Percentiles rank a stretch among this genome's conserved stretches.
phyloP scores from a whole-genome alignment of 35 echinoderm and acorn worm species.

The Lytechinus pictus region DNA sequence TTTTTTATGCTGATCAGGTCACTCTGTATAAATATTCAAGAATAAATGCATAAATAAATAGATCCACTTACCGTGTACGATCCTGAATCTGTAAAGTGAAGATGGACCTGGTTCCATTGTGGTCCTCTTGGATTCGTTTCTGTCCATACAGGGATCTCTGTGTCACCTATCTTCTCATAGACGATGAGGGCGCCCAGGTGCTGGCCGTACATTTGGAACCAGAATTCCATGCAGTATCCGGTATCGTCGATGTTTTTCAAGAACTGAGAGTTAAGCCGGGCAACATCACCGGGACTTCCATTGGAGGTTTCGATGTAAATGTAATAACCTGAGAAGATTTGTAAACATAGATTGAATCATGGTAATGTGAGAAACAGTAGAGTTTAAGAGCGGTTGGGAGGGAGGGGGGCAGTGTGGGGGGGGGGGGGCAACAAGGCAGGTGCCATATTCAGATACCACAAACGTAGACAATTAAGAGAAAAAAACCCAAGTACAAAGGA shows the following conservation, averaged over 20 bases:
- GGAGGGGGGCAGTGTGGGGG: too few species aligned
- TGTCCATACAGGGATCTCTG: conserved; percentile 42
- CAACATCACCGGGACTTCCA: conserved; percentile 48
- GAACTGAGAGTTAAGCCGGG: conserved; percentile 57
- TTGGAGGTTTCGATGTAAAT: conserved; percentile 71
- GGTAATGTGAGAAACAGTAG: too few species aligned
- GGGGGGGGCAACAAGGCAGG: too few species aligned
- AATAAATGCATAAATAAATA: too few species aligned
- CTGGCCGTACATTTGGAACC: conserved; percentile 90
- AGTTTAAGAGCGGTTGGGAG: too few species aligned
- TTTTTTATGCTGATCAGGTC: too few species aligned
- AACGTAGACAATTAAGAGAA: too few species aligned
- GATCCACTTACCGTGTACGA: not conserved
- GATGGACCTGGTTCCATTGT: conserved; percentile 70
- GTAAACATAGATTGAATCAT: too few species aligned
- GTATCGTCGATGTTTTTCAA: conserved; percentile 24
- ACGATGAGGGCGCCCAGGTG: conserved; percentile 71
- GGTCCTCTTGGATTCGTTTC: conserved; percentile 66
- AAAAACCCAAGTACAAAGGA: too few species aligned
- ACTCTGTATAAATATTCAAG: too few species aligned
- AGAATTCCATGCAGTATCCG: conserved; percentile 86
- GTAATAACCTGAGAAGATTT: conserved; percentile 65
- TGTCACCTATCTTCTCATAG: conserved; percentile 43
- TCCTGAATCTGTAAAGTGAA: conserved; percentile 29
- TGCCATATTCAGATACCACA: too few species aligned